Evolutionary conservation across 2,113 vertebrate genomes (phyloP).

Genomic region (Paramormyrops kingsleyae): DNA sequence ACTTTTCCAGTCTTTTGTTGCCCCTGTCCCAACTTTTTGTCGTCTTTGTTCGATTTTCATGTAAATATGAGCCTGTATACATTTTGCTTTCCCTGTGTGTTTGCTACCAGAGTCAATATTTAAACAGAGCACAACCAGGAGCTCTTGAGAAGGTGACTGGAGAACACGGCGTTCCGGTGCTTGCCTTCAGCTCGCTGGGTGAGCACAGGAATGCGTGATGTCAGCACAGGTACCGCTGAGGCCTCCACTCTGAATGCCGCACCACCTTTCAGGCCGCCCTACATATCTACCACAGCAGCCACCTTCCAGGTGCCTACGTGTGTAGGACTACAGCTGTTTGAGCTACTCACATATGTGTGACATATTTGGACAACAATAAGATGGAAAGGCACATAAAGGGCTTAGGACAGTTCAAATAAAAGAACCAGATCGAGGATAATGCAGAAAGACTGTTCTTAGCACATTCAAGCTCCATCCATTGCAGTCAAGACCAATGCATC

Average conservation of each 20-base stretch:
- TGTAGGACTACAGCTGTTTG: not conserved
- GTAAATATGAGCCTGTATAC: not conserved
- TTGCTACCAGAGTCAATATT: not conserved
- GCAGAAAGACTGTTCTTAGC: not conserved
- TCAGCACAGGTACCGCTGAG: not conserved
- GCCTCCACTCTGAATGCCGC: not conserved
- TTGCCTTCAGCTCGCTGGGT: not conserved
- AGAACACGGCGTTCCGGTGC: slow-evolving; percentile 28
- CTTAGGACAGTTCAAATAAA: not conserved
- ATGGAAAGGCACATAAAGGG: not conserved
- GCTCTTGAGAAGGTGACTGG: slow-evolving; percentile 30
- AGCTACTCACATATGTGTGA: not conserved
- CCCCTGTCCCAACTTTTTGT: not conserved
- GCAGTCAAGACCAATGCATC: not conserved
- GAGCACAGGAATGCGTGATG: not conserved
- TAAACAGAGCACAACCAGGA: not conserved
- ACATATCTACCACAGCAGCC: not conserved
- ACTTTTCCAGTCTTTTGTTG: not conserved
- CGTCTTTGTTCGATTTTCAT: not conserved
- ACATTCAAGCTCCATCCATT: not conserved
- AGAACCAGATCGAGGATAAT: not conserved
- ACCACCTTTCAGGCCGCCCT: not conserved
- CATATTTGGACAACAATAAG: not conserved
- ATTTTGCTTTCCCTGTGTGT: not conserved
- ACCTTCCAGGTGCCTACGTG: not conserved